Evolutionary conservation across 2,113 vertebrate genomes (phyloP), one percentile per base, ranked within the genome.

Genomic region (Orthonyx spaldingii): DNA sequence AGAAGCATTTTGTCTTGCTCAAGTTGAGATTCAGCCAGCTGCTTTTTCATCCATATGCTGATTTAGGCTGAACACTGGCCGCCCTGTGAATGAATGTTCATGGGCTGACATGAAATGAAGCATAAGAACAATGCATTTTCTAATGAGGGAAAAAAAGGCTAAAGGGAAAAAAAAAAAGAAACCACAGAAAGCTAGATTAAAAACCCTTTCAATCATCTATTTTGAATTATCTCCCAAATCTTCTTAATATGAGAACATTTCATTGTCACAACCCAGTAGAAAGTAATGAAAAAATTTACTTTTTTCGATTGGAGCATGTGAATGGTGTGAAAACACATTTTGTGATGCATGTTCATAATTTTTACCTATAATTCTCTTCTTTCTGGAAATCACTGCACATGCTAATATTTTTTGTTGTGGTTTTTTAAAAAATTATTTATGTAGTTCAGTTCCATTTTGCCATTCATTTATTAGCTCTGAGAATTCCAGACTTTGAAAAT

Each of bases 121-220:
- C 13, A 1, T 26, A 39, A 60, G 14, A 88, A 9, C 2, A n/a
- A 9, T 0, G 0, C 32, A 16, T 63, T 55, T 90, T 69, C 39
- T 53, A 21, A 46, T 27, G 16, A 70, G 21, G 6, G 3, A 3
- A 3, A 39, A 42, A 76, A 70, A 61, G 8, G 1, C 3, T 6
- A 42, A 63, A 70, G 52, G 26, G 3, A 3, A 57, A 37, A 55
- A 35, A 22, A 18, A 60, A 30, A 22, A 18, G 57, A 30, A 56
- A 3, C 27, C 21, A 6, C 32, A 52, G 33, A 39, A 37, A 8
- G 7, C 49, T 37, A 63, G 26, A 49, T 52, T 69, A 53, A 75
- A 84, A 83, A 24, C 16, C 3, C 7, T 60, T 52, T 55, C 4
- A 59, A 4, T 17, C 2, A 7, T 82, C 35, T 68, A 4, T 47